These are phyloP conservation scores for Drosophila jambulina DNA, from an alignment of 1,140 invertebrate species.

Conservation along the genomic window DNA sequence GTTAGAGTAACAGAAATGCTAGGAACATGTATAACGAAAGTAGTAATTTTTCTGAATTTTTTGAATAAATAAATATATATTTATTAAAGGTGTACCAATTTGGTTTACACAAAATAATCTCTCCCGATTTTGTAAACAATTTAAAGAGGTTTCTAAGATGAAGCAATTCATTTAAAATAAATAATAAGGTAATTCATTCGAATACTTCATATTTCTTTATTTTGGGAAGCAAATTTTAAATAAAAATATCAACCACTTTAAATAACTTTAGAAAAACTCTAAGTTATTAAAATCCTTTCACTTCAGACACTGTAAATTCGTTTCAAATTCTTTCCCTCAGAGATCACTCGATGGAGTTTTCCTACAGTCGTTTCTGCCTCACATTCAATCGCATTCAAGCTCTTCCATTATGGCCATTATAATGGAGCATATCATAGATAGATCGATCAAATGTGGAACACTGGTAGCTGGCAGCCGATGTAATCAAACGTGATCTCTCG, in stretches of 20 bases:
- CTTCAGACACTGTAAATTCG: too few species aligned
- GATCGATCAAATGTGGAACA: constrained; percentile 80
- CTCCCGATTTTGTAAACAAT: not conserved
- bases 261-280: not conserved
- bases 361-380: not conserved
- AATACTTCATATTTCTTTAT: too few species aligned
- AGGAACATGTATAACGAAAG: not conserved
- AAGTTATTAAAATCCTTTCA: not conserved
- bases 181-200: too few species aligned
- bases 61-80: not conserved
- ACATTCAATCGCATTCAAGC: constrained; percentile 3
- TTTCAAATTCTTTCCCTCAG: not conserved
- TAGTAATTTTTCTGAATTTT: not conserved
- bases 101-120: not conserved
- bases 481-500: constrained; percentile 68
- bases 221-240: too few species aligned
- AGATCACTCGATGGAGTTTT: too few species aligned
- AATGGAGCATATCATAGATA: constrained; percentile 58
- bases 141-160: not conserved
- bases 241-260: too few species aligned
- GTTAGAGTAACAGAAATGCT: not conserved
- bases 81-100: too few species aligned
- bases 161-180: too few species aligned
- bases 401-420: constrained; percentile 24
- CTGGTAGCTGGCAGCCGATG: constrained; percentile 80